Base-by-base conservation (phyloP, 2,113 vertebrate genomes). In the Macrotis lagotis region DNA sequence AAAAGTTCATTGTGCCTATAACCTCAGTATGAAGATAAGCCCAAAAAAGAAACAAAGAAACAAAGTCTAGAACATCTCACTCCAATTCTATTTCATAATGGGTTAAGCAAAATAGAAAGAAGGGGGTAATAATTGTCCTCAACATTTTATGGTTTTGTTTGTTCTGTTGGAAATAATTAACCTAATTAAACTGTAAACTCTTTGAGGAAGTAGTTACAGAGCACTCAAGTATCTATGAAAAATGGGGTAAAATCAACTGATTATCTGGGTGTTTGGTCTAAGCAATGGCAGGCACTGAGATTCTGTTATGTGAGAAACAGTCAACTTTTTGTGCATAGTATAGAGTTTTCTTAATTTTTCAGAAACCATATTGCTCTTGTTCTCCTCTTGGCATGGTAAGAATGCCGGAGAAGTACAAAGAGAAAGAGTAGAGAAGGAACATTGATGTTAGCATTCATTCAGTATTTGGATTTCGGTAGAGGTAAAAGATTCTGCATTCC, bases 1-100 rank as follows among this genome's bases (percentile, higher is more conserved):
- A 92, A 95, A 91, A 96, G 93, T n/a, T 50, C 94, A 55, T 52
- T 53, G 49, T 0, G 0, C 88, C 90, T 90, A 53, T 51, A n/a
- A 94, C 93, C 66, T n/a, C 59, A 96, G 95, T 93, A 89, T 94
- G 96, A 97, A 96, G 96, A 96, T 88, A 97, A 97, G 97, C 93
- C n/a, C n/a, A 5, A 5, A 50, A 50, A 50, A 50, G 10, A 50
- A 94, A 96, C 95, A 97, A 93, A 25, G 52, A 10, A 47, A 51
- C 55, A 90, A 83, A 16, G 48, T 95, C 44, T n/a, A 66, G 89
- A 95, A 90, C 9, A 48, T 48, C 0, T 25, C 14, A 44, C 31
- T 14, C 66, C 5, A 74, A 74, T n/a, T 74, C 16, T 74, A 74
- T 7, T 90, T 59, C 93, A 51, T 0, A 3, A 11, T 26, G 3